Evolutionary conservation across 2,113 vertebrate species (phyloP).

Genomic region (Glareola pratincola): DNA sequence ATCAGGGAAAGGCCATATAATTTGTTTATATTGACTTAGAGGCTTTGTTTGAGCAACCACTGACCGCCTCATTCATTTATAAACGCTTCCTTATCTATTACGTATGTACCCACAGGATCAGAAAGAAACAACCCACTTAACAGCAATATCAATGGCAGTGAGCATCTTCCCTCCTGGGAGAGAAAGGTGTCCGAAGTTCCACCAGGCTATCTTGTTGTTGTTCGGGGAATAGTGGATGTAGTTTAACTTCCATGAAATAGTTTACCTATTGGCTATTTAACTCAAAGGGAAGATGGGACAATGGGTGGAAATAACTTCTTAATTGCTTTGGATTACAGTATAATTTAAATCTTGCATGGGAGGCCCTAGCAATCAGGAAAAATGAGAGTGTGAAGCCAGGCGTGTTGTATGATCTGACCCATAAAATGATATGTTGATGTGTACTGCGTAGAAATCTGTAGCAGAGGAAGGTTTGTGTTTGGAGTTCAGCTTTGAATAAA

Average conservation of each 20-base stretch:
- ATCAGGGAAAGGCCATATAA: not conserved
- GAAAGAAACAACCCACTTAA: not conserved
- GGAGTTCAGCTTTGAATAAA: not conserved
- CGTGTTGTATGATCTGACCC: not conserved
- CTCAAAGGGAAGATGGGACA: not conserved
- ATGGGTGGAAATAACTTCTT: not conserved
- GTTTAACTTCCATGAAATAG: not conserved
- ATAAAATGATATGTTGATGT: not conserved
- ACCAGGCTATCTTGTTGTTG: not conserved
- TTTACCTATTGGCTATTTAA: not conserved
- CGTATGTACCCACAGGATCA: fast-evolving
- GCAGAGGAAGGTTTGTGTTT: not conserved
- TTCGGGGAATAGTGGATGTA: not conserved
- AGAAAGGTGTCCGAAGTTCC: not conserved
- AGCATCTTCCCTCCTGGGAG: not conserved
- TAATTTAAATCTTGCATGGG: not conserved
- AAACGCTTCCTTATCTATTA: not conserved
- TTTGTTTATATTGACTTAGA: not conserved
- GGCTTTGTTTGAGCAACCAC: not conserved
- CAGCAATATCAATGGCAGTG: not conserved
- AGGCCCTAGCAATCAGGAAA: not conserved
- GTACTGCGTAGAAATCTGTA: not conserved
- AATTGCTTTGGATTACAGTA: not conserved
- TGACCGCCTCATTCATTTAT: not conserved
- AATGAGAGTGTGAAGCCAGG: not conserved